Evolutionary conservation across 2,797 vertebrate species (phyloP), one percentile per base, ranked within the genome.

Genomic region (Gallinago nigripennis): DNA sequence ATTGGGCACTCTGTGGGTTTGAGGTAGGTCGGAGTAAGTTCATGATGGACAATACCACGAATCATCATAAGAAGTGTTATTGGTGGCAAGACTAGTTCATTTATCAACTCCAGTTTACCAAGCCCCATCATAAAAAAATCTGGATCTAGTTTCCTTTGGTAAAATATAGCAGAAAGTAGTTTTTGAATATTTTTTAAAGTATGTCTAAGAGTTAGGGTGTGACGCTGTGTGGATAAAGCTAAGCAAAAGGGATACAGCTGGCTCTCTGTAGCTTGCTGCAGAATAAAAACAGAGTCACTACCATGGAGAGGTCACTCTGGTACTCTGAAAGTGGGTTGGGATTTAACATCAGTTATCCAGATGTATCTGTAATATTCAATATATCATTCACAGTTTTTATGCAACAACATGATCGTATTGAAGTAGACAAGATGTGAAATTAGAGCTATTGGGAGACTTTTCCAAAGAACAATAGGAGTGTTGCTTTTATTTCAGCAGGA

Each of bases 401-500:
- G 65, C 33, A 94, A 86, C 45, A 64, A 81, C 75, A 71, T 2
- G 28, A 82, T 19, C 45, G 23, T 78, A 81, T 83, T 88, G 91
- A 90, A 92, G 54, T 63, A 79, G 93, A 90, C 80, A 63, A 27
- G 51, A 84, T 73, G 63, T 86, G 86, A 92, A 94, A 84, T 92
- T 64, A 88, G 73, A 90, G 50, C 66, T 76, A 7, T 86, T 82
- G 58, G 63, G 70, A 82, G 51, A 53, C 17, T 90, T 63, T 78
- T 88, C 50, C 83, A 63, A 80, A 78, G 79, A 94, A 72, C 88
- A 93, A 84, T 82, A 54, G 71, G 48, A 91, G 20, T 76, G 95
- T 84, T 88, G 51, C 82, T 84, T 95, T 88, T 79, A 66, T 93
- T 94, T 96, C 93, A 88, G 45, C 83, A 72, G 66, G 43, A 19